Evolutionary conservation across 2,888 invertebrate genomes (phyloP), one percentile per base, ranked within the genome.

Genomic region (Lasioglossum villosulum): DNA sequence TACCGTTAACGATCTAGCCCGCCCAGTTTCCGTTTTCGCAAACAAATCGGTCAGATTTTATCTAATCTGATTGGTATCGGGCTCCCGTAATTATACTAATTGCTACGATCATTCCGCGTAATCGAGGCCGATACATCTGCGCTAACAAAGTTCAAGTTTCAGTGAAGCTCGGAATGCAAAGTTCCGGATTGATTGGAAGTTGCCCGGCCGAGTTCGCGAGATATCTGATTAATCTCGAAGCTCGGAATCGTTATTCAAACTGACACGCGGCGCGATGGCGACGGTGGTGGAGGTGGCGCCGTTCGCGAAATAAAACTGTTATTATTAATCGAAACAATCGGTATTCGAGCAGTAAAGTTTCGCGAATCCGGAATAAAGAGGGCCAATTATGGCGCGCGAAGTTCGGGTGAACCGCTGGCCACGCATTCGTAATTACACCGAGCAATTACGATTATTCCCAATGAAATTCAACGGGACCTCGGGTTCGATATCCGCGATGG

Each of bases 381-480:
- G 19, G 39, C 10, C 39, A 37, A 68, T 68, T 68, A 23, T 12
- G 39, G 27, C 27, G 39, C 59, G 39, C n/a, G n/a, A 56, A 52
- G 56, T 37, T 34, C 19, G 27, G 39, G 6, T 30, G 30, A 8
- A 16, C 66, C 8, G 66, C 19, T 30, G 19, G 42, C 12, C 12
- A 14, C 56, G 19, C 70, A n/a, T 6, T 78, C 23, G 37, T 39
- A 78, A 78, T 75, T 70, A 45, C 27, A 42, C 52, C n/a, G 48
- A 0, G 71, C 70, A 34, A 71, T 75, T 75, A 80, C 72, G 52
- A 75, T 71, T 80, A 52, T 75, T 71, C 23, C 37, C 27, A 59
- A 70, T 80, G 72, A 72, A 76, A 81, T 76, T 76, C 75, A 73
- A 74, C 37, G 66, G 63, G 48, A 42, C 72, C 45, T 16, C 30